These are phyloP conservation scores for Lerista edwardsae DNA, from an alignment of 2,797 vertebrate genomes.

Conservation along the genomic window DNA sequence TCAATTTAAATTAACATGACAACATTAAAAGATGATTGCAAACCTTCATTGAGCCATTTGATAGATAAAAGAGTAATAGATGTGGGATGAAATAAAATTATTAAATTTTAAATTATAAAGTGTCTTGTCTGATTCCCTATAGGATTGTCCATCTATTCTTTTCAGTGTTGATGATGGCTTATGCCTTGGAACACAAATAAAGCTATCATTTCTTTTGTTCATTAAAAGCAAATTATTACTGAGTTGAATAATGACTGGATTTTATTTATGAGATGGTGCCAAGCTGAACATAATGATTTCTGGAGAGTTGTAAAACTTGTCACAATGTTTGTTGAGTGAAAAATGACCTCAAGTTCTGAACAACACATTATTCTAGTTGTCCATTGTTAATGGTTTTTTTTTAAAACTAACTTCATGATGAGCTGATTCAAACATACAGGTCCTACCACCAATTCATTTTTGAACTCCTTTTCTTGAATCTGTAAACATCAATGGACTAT, in stretches of 20 bases:
- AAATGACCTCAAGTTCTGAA: not conserved
- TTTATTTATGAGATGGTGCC: slow-evolving; percentile 14
- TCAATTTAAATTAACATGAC: slow-evolving; percentile 17
- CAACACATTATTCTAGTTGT: not conserved
- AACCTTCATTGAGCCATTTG: not conserved
- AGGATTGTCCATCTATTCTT: not conserved
- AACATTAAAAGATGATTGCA: not conserved
- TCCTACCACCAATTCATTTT: too few species aligned
- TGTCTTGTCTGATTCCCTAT: not conserved
- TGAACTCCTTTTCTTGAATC: too few species aligned
- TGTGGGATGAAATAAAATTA: not conserved
- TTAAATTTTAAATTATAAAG: slow-evolving; percentile 12
- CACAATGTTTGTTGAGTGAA: not conserved
- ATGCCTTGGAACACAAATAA: not conserved
- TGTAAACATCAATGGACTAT: too few species aligned
- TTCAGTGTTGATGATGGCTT: not conserved
- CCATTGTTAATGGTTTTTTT: not conserved
- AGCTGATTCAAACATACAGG: not conserved
- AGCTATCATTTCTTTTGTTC: not conserved
- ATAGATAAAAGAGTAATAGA: not conserved
- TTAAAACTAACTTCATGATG: not conserved
- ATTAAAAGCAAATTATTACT: not conserved
- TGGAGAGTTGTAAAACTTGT: not conserved
- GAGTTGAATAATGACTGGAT: not conserved
- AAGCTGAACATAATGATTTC: slow-evolving; percentile 11